Evolutionary conservation across 2,888 invertebrate genomes (phyloP).

Genomic region (Sceliomorpha sp.): DNA sequence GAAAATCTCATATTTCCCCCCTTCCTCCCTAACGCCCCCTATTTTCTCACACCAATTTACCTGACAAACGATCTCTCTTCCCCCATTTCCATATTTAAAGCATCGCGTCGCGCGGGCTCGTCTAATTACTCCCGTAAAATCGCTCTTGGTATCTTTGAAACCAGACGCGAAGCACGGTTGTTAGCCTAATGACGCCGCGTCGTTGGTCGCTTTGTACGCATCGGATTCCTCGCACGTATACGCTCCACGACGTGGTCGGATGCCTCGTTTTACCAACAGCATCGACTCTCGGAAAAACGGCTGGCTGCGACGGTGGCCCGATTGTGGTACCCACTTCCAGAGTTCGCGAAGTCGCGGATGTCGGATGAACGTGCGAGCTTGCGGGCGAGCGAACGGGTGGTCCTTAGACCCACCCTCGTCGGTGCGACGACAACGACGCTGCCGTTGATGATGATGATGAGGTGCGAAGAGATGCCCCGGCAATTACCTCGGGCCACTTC

Average conservation of each 20-base stretch:
- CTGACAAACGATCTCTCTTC: background rate
- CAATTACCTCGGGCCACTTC: constrained; percentile 72
- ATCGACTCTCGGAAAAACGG: too few relatives aligned
- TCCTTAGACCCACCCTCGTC: constrained; percentile 60
- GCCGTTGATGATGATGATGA: constrained; percentile 80
- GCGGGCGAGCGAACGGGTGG: constrained; percentile 66
- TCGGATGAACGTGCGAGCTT: too few relatives aligned
- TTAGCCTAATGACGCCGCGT: constrained; percentile 48
- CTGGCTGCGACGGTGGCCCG: too few relatives aligned
- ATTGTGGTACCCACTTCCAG: too few relatives aligned
- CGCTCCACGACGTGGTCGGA: too few relatives aligned
- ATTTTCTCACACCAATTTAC: too few relatives aligned
- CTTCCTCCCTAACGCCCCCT: too few relatives aligned
- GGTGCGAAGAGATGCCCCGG: constrained; percentile 80
- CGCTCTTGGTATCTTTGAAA: constrained; percentile 28
- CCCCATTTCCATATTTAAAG: constrained; percentile 3
- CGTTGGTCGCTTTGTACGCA: constrained; percentile 34
- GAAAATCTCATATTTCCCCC: too few relatives aligned
- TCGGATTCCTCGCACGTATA: constrained; percentile 29
- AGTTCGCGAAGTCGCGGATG: too few relatives aligned
- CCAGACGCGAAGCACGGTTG: constrained; percentile 46
- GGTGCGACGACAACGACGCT: constrained; percentile 60
- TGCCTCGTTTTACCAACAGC: constrained; percentile 23
- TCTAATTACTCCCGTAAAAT: constrained; percentile 20
- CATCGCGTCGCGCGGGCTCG: constrained; percentile 9